phyloP scores from a whole-genome alignment of 1,140 invertebrate species.

The Drosophila asahinai region DNA sequence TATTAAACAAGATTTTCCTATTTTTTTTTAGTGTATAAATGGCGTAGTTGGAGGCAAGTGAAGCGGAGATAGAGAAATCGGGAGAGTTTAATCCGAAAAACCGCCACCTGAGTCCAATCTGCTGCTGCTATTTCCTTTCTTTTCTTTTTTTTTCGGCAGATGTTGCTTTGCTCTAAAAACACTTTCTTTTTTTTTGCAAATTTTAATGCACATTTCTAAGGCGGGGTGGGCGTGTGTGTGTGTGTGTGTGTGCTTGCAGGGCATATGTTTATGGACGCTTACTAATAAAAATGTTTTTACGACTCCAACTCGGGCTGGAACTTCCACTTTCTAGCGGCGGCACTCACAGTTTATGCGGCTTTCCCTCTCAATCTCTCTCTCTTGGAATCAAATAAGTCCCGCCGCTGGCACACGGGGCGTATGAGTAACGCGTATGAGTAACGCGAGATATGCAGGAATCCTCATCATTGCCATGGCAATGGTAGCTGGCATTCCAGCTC shows the following conservation, averaged over 20 bases:
- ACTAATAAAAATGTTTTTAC: constrained; percentile 80
- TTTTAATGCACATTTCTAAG: constrained; percentile 20
- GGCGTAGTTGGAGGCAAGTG: constrained; percentile 10
- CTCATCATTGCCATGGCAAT: constrained; percentile 22
- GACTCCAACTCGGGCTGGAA: constrained; percentile 47
- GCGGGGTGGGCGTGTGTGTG: background rate
- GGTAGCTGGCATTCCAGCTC: constrained; percentile 31
- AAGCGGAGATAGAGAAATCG: constrained; percentile 29
- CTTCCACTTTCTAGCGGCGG: constrained; percentile 38
- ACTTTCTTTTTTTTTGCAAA: constrained; percentile 12
- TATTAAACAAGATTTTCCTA: no score
- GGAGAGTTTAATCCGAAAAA: background rate
- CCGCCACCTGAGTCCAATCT: constrained; percentile 33
- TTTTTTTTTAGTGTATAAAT: background rate
- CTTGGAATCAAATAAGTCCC: constrained; percentile 38
- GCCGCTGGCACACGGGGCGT: constrained; percentile 28
- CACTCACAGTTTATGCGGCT: constrained; percentile 59
- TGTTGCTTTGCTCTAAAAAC: constrained; percentile 25
- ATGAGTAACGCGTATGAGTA: constrained; percentile 55
- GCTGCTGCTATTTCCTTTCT: background rate
- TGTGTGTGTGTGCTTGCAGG: constrained; percentile 3
- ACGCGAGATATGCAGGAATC: constrained; percentile 20
- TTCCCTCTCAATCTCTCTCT: constrained; percentile 11
- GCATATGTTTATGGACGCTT: constrained; percentile 71
- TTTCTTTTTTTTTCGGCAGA: constrained; percentile 13